These are phyloP conservation scores for Sylvia atricapilla DNA, from an alignment of 2,113 vertebrate genomes.

Conservation along the genomic window DNA sequence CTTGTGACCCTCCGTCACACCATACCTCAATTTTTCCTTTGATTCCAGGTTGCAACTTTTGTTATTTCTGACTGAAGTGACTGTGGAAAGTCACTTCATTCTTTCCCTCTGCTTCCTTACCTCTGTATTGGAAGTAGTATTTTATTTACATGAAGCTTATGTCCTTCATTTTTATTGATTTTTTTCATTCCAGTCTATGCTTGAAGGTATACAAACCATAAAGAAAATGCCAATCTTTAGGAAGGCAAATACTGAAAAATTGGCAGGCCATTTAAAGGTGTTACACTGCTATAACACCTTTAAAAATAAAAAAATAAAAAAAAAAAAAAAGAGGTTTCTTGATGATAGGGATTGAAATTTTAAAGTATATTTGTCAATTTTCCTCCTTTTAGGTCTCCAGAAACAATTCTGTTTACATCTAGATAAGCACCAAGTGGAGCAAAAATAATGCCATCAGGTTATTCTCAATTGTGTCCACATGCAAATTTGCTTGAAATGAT, in stretches of 20 bases:
- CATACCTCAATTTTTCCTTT: not conserved
- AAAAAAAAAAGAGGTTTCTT: not conserved
- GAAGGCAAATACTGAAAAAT: not conserved
- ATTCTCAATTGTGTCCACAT: not conserved
- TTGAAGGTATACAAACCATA: not conserved
- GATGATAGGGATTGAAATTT: not conserved
- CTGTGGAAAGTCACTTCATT: not conserved
- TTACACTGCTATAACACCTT: not conserved
- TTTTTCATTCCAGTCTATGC: not conserved
- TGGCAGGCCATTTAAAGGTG: not conserved
- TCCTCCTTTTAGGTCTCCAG: not conserved
- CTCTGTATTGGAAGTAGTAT: not conserved
- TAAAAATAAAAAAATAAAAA: not conserved
- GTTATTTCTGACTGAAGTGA: not conserved
- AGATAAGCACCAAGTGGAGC: not conserved
- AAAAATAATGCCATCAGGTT: not conserved
- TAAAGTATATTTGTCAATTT: not conserved
- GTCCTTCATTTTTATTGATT: not conserved
- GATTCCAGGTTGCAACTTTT: not conserved
- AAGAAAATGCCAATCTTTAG: not conserved
- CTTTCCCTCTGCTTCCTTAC: not conserved
- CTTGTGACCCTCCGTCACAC: too few species aligned
- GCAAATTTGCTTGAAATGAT: not conserved
- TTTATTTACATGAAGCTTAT: not conserved
- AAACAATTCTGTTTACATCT: not conserved